Conservation (phyloP, 2,888 invertebrate species). For the Harmothoe impar region DNA sequence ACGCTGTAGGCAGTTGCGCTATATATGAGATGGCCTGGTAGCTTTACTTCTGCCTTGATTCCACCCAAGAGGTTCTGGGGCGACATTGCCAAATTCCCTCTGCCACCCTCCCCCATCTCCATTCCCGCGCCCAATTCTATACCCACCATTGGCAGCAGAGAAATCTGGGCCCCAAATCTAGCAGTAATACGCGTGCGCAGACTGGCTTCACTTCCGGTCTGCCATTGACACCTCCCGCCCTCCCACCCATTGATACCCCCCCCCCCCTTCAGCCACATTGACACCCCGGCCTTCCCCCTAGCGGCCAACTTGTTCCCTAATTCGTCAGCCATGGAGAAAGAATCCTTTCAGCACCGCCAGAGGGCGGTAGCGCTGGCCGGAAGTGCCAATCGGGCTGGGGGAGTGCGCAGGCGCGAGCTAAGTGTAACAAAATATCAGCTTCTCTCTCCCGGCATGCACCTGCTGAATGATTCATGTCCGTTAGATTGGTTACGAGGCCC, state of each 20-base stretch:
- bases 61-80: not conserved
- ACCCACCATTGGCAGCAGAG: not conserved
- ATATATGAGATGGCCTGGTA: too few species aligned
- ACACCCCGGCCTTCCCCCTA: not conserved
- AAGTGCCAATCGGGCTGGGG: conserved; percentile 51
- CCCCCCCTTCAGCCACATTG: not conserved
- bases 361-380: conserved; percentile 43
- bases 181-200: conserved; percentile 53
- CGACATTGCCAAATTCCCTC: not conserved
- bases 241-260: conserved; percentile 20
- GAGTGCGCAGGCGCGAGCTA: conserved; percentile 54
- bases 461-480: conserved; percentile 62
- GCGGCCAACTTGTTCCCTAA: conserved; percentile 44
- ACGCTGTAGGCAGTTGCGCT: too few species aligned
- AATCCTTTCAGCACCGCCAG: conserved; percentile 44
- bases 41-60: not conserved
- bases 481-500: conserved; percentile 37
- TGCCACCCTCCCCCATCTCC: not conserved
- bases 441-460: not conserved
- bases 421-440: conserved; percentile 57
- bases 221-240: conserved; percentile 23
- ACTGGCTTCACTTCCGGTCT: conserved; percentile 33
- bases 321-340: conserved; percentile 57
- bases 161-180: conserved; percentile 55
- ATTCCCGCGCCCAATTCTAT: not conserved